Base-by-base conservation (phyloP, 1,140 invertebrate genomes). In the Uloborus diversus region DNA sequence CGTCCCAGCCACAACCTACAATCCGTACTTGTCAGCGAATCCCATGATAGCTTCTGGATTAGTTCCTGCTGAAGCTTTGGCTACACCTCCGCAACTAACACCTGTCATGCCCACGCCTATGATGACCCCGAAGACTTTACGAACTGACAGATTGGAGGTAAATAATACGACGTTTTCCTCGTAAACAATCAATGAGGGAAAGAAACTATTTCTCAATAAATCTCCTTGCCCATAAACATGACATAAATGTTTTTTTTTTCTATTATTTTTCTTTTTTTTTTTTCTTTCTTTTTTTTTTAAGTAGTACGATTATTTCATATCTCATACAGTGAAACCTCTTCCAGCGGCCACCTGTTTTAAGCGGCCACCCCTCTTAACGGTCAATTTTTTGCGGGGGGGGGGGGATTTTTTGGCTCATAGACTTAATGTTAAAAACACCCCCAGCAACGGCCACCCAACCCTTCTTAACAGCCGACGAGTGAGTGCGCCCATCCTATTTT, bases 111-210 rank as follows among this genome's bases (percentile, higher is more conserved):
- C 93, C 92, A 86, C 94, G 88, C 93, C 92, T 82, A 92, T 94
- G 64, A 90, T 92, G 80, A 91, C 84, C 27, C 84, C 96, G 90
- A 97, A 97, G 90, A 91, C 96, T 90, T 93, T 94, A 79, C 91
- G 96, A 86, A 94, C 94, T 85, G 96, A 97, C 89, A 91, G 96
- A 89, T 92, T 97, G 89, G 96, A 97, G 94, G 96, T 97, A 92
- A 90, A 91, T 81, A 30, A n/a, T 23, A 13, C 13, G 25, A 57
- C 25, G n/a, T 23, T 53, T 53, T 53, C 20, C 1, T 53, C n/a
- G 7, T 53, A 42, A 9, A 42, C 17, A 7, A 9, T n/a, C n/a
- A n/a, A n/a, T n/a, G n/a, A n/a, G n/a, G n/a, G n/a, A n/a, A n/a
- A n/a, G n/a, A n/a, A n/a, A n/a, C n/a, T n/a, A n/a, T n/a, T n/a